Percentiles rank a stretch among this genome's conserved stretches.
Evolutionary conservation across 2,888 invertebrate species (phyloP).

Genomic region (Sarcophaga carnaria): DNA sequence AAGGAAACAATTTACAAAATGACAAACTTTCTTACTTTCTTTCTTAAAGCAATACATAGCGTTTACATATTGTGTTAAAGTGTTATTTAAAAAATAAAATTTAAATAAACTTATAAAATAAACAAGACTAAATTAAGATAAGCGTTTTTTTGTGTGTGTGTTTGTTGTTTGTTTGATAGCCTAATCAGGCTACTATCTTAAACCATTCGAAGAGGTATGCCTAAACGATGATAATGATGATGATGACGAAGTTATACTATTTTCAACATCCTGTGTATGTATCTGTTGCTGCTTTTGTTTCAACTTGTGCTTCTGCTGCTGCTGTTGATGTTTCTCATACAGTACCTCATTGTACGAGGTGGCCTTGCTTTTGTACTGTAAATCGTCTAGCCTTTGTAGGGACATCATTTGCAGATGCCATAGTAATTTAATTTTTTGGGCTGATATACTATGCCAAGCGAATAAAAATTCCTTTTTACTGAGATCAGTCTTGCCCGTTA

Average conservation of each 20-base stretch:
- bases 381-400: conserved; percentile 37
- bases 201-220: conserved; percentile 54
- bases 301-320: background rate
- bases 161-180: conserved; percentile 11
- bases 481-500: conserved; percentile 75
- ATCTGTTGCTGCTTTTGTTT: background rate
- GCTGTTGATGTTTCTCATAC: conserved; percentile 30
- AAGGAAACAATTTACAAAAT: conserved; percentile 21
- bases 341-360: background rate
- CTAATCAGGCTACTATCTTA: conserved; percentile 59
- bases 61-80: background rate
- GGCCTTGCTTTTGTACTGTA: conserved; percentile 32
- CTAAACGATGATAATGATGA: background rate
- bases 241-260: conserved; percentile 16
- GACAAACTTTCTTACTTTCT: background rate
- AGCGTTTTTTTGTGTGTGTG: conserved; percentile 50
- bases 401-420: conserved; percentile 78
- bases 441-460: conserved; percentile 81
- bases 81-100: background rate
- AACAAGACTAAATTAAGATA: conserved; percentile 50
- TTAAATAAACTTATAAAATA: conserved; percentile 46
- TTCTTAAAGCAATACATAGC: background rate
- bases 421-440: conserved; percentile 81
- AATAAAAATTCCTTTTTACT: conserved; percentile 78
- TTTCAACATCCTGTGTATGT: background rate